Conservation (phyloP, 2,113 vertebrate genomes). For the Xiphias gladius region DNA sequence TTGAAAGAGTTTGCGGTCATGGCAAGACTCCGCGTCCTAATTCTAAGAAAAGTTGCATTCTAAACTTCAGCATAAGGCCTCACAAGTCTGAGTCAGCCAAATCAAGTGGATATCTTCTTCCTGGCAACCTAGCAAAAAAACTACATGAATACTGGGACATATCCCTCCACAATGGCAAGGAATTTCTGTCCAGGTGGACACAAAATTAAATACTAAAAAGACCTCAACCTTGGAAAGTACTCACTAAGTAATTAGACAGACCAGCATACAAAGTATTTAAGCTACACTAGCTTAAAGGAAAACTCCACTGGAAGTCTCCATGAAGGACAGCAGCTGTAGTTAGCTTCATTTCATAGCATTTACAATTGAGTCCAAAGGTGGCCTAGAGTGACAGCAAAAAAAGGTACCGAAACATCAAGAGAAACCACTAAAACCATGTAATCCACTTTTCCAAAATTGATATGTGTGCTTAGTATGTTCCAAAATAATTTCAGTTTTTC, state of each 20-base stretch:
- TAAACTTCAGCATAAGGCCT: neutral
- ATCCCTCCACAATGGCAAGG: neutral
- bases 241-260: neutral
- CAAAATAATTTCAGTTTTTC: neutral
- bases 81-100: neutral
- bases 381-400: neutral
- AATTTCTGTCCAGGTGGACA: neutral
- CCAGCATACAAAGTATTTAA: too few relatives aligned
- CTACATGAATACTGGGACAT: neutral
- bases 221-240: neutral
- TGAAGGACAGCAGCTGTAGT: neutral
- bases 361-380: neutral
- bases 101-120: neutral
- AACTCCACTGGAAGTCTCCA: neutral
- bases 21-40: too few relatives aligned
- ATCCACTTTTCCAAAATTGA: neutral
- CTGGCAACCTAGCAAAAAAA: too few relatives aligned
- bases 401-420: neutral
- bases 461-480: neutral
- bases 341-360: neutral
- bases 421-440: neutral
- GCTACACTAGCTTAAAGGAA: neutral
- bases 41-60: too few relatives aligned
- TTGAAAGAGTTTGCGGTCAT: neutral
- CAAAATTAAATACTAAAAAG: neutral